Conservation (phyloP, 1,140 invertebrate species). For the Monomorium pharaonis region DNA sequence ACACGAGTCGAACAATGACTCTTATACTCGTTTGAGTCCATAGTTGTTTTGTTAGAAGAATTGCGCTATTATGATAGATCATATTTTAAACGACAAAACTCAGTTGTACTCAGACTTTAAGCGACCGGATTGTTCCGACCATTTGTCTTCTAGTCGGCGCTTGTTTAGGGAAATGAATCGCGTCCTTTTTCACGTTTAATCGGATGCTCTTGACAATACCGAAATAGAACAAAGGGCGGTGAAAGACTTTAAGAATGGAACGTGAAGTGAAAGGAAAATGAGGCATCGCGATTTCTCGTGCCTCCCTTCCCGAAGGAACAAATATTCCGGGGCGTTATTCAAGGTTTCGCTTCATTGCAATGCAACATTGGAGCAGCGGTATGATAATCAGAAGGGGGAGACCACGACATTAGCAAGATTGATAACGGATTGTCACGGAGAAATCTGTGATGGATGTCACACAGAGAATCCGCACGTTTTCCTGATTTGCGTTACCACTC, state of each 20-base stretch:
- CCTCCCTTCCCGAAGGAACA: conserved; percentile 30
- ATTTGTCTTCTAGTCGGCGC: not conserved
- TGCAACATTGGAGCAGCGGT: conserved; percentile 50
- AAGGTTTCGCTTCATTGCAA: conserved; percentile 63
- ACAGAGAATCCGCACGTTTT: conserved; percentile 18
- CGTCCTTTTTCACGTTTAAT: conserved; percentile 41
- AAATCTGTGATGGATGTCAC: conserved; percentile 70
- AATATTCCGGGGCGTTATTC: conserved; percentile 62
- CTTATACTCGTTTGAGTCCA: not conserved
- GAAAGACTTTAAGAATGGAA: conserved; percentile 1
- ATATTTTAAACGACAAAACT: not conserved
- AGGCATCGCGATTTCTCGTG: conserved; percentile 9
- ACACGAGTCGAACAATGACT: too few species aligned
- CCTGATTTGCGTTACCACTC: not conserved
- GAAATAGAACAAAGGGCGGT: not conserved
- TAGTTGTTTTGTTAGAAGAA: not conserved
- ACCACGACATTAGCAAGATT: conserved; percentile 74
- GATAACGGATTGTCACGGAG: conserved; percentile 72
- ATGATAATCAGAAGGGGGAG: conserved; percentile 70
- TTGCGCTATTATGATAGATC: not conserved
- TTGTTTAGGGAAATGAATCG: conserved; percentile 30
- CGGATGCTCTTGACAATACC: conserved; percentile 38
- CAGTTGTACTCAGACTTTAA: not conserved
- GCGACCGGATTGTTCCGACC: not conserved
- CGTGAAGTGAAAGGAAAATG: conserved; percentile 36